Percentiles rank a stretch among this genome's conserved stretches.
phyloP scores from a whole-genome alignment of 2,888 invertebrate species.

The Desoria tigrina region DNA sequence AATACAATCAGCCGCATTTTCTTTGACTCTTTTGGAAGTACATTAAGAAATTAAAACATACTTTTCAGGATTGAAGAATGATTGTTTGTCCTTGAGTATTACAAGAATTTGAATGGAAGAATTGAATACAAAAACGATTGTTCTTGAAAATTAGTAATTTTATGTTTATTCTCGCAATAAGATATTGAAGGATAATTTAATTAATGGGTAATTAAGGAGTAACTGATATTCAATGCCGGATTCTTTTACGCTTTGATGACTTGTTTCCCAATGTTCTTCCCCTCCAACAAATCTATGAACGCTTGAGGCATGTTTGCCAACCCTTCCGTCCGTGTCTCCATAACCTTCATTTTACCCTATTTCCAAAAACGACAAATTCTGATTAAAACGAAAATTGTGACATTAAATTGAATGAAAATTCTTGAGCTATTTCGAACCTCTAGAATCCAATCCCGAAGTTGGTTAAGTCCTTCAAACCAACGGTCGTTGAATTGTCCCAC shows the following conservation, averaged over 20 bases:
- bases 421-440: constrained; percentile 56
- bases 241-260: constrained; percentile 66
- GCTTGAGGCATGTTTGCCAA: constrained; percentile 74
- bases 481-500: constrained; percentile 62
- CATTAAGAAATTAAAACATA: too few species aligned
- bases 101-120: too few species aligned
- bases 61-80: too few species aligned
- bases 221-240: too few species aligned
- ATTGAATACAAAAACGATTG: too few species aligned
- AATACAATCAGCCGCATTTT: too few species aligned
- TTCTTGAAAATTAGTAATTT: too few species aligned
- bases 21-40: too few species aligned
- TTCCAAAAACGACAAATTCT: not conserved
- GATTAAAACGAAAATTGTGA: not conserved
- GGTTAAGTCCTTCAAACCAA: constrained; percentile 66
- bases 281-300: constrained; percentile 66
- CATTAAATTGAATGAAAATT: not conserved
- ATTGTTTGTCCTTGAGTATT: too few species aligned
- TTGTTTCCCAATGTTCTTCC: constrained; percentile 72
- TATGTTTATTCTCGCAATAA: too few species aligned
- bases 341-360: constrained; percentile 68
- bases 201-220: too few species aligned
- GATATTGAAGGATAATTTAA: too few species aligned
- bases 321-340: constrained; percentile 70
- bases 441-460: constrained; percentile 65